phyloP scores from a whole-genome alignment of 92 coral and sea anemone genomes.

The Micromussa lordhowensis region DNA sequence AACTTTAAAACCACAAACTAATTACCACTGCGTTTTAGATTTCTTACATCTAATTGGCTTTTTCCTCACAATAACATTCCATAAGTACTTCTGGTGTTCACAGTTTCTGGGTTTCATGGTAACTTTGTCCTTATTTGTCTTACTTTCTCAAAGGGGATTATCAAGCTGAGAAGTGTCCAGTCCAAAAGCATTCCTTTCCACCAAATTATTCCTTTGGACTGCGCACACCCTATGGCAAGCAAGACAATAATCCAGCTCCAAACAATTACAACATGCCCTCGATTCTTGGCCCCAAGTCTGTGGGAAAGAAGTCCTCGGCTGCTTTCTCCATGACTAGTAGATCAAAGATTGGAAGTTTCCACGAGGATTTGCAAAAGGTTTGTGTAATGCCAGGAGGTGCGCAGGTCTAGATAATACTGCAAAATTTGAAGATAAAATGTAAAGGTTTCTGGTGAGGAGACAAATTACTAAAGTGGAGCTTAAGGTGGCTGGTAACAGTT shows the following conservation, averaged over 20 bases:
- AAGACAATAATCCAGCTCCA: constrained; percentile 90
- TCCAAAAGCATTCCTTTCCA: constrained; percentile 74
- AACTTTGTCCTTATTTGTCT: not conserved
- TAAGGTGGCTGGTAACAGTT: too few species aligned
- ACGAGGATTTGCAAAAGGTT: constrained; percentile 96
- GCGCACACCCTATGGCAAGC: constrained; percentile 80
- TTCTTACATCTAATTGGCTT: too few species aligned
- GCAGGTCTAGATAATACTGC: too few species aligned
- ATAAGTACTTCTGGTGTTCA: too few species aligned
- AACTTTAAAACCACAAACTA: too few species aligned
- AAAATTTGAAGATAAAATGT: too few species aligned
- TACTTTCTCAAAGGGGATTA: constrained; percentile 72
- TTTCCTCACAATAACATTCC: too few species aligned
- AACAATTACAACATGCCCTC: constrained; percentile 81
- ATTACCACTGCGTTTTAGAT: too few species aligned
- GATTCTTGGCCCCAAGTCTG: constrained; percentile 87
- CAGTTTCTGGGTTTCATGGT: not conserved
- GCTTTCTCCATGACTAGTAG: constrained; percentile 89
- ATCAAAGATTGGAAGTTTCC: constrained; percentile 96
- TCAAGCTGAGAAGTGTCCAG: constrained; percentile 83
- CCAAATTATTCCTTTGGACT: constrained; percentile 94
- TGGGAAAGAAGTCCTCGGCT: constrained; percentile 89
- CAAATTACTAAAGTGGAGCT: too few species aligned
- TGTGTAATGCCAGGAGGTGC: not conserved
- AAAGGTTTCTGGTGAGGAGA: too few species aligned